Evolutionary conservation across 92 coral and sea anemone genomes (phyloP).

Genomic region (Parazoanthus atlanticus): DNA sequence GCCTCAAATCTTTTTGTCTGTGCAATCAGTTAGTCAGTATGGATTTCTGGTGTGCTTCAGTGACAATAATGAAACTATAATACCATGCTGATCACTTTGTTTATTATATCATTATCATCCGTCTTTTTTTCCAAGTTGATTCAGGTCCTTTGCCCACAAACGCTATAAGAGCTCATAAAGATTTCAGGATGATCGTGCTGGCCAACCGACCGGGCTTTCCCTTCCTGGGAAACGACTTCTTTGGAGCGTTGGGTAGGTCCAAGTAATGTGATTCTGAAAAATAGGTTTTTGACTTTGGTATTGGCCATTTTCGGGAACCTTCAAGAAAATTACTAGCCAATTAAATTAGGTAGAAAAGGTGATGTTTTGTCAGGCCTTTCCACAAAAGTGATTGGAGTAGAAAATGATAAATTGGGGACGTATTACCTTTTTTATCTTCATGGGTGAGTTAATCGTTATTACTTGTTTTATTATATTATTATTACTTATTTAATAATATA

Average conservation of each 20-base stretch:
- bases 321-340: too few relatives aligned
- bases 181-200: slow-evolving; percentile 91
- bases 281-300: not conserved
- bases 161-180: slow-evolving; percentile 82
- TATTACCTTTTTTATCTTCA: not conserved
- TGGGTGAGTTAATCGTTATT: too few relatives aligned
- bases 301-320: too few relatives aligned
- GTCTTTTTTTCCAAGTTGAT: slow-evolving; percentile 14
- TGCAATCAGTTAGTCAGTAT: too few relatives aligned
- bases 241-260: slow-evolving; percentile 90
- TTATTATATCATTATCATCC: not conserved
- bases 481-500: too few relatives aligned
- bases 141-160: slow-evolving; percentile 59
- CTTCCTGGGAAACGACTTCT: slow-evolving; percentile 96
- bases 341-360: not conserved
- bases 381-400: not conserved
- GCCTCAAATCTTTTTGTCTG: too few relatives aligned
- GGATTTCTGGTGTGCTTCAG: too few relatives aligned
- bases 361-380: not conserved
- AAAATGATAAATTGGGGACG: too few relatives aligned
- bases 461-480: too few relatives aligned
- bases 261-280: not conserved
- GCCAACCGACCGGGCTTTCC: slow-evolving; percentile 99
- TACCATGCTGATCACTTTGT: not conserved
- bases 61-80: too few relatives aligned